phyloP scores from a whole-genome alignment of 2,113 vertebrate species.

The Chloroceryle aenea region DNA sequence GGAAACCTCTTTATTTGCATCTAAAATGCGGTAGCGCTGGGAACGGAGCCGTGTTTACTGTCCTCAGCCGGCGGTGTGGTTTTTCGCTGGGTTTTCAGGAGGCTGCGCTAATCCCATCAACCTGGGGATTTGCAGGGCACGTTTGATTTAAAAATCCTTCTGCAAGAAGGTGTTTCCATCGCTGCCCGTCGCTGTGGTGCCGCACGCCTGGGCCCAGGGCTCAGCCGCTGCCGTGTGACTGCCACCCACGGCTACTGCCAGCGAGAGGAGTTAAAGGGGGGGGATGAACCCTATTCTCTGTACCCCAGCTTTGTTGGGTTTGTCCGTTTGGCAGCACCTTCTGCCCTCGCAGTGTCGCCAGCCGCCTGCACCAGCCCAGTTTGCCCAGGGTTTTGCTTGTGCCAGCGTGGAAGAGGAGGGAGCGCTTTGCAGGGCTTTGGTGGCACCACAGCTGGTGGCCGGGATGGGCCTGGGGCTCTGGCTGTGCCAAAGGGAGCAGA shows the following conservation, averaged over 20 bases:
- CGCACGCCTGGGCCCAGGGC: background rate
- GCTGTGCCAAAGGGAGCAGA: background rate
- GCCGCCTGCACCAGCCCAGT: background rate
- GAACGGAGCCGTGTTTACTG: background rate
- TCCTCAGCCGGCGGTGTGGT: background rate
- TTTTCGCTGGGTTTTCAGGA: background rate
- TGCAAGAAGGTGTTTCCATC: background rate
- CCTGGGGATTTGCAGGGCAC: background rate
- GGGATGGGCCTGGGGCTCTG: background rate
- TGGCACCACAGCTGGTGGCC: background rate
- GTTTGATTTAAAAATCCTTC: background rate
- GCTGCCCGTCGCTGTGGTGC: background rate
- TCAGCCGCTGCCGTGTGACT: background rate
- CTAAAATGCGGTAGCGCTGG: background rate
- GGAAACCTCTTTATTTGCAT: conserved; percentile 6
- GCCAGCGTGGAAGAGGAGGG: background rate
- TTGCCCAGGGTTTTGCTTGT: background rate
- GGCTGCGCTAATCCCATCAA: background rate
- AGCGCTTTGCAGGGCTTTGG: background rate
- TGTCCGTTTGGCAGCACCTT: background rate
- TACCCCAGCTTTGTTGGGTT: background rate
- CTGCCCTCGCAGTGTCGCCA: background rate
- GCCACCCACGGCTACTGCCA: background rate
- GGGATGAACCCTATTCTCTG: background rate
- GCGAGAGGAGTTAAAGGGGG: background rate